A percentile compares a stretch with the other conserved stretches of the same genome.
These are phyloP conservation scores for Nycticryphes semicollaris DNA, from an alignment of 2,113 vertebrate species.

Conservation along the genomic window DNA sequence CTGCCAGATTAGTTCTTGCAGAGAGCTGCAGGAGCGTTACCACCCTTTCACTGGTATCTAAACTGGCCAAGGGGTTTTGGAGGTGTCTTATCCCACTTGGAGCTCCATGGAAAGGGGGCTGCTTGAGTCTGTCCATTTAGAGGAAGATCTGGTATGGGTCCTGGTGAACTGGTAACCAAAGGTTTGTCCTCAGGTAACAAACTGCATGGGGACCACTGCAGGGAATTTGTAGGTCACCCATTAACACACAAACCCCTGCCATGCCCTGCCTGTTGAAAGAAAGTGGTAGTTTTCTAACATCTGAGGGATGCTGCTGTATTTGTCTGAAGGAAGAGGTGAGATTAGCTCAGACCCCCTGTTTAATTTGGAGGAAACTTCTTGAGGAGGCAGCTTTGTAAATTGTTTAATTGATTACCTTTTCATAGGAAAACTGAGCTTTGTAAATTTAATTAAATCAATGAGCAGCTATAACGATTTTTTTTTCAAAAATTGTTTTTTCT, in stretches of 20 bases:
- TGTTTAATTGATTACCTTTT: not conserved
- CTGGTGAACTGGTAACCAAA: not conserved
- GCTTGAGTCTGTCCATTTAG: not conserved
- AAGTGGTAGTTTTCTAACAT: not conserved
- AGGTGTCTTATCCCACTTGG: not conserved
- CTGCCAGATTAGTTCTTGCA: not conserved
- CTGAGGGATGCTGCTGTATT: not conserved
- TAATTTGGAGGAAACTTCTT: not conserved
- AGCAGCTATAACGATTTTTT: not conserved
- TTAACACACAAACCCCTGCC: not conserved
- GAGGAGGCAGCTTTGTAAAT: not conserved
- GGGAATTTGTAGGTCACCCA: not conserved
- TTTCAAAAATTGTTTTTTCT: not conserved
- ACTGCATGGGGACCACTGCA: fast-evolving
- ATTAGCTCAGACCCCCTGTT: not conserved
- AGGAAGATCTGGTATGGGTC: not conserved
- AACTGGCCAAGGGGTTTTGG: not conserved
- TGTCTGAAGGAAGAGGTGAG: not conserved
- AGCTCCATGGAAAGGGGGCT: not conserved
- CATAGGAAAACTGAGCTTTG: not conserved
- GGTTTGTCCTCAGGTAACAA: not conserved
- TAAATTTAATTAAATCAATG: not conserved
- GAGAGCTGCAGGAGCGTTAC: not conserved
- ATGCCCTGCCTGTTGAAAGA: fast-evolving
- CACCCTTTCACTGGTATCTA: not conserved